phyloP scores from a whole-genome alignment of 2,113 vertebrate species.

The Scytalopus superciliaris region DNA sequence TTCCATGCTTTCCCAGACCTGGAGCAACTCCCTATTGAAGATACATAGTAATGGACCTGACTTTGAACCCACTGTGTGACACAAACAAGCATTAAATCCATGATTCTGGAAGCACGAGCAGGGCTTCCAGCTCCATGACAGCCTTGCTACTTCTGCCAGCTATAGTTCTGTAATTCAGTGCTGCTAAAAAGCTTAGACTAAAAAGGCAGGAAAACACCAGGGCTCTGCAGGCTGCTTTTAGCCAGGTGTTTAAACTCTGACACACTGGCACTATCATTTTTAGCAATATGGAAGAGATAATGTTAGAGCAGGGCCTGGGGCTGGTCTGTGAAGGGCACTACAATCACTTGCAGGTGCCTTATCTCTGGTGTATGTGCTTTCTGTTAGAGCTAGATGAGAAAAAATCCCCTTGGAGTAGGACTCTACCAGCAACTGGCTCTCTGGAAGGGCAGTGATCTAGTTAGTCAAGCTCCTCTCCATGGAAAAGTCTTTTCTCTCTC shows the following conservation, averaged over 20 bases:
- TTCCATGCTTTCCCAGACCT: background rate
- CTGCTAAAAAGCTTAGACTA: background rate
- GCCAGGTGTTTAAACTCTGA: background rate
- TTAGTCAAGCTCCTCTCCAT: background rate
- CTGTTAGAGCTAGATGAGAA: background rate
- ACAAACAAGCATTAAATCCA: background rate
- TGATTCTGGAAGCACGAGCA: background rate
- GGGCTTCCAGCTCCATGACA: background rate
- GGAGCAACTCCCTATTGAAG: background rate
- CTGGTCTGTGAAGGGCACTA: background rate
- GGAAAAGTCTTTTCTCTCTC: background rate
- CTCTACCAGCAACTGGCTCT: background rate
- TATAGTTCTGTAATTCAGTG: background rate
- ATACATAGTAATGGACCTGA: fast-evolving
- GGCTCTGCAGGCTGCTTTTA: background rate
- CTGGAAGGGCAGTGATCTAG: background rate
- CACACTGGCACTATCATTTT: background rate
- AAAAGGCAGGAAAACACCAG: background rate
- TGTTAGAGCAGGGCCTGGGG: background rate
- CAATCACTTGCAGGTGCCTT: background rate
- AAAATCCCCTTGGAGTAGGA: background rate
- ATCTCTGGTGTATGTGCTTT: background rate
- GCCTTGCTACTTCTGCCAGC: background rate
- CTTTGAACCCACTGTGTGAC: background rate
- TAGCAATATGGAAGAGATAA: background rate